phyloP scores from a whole-genome alignment of 2,888 invertebrate species.

The Ganaspis brasiliensis region DNA sequence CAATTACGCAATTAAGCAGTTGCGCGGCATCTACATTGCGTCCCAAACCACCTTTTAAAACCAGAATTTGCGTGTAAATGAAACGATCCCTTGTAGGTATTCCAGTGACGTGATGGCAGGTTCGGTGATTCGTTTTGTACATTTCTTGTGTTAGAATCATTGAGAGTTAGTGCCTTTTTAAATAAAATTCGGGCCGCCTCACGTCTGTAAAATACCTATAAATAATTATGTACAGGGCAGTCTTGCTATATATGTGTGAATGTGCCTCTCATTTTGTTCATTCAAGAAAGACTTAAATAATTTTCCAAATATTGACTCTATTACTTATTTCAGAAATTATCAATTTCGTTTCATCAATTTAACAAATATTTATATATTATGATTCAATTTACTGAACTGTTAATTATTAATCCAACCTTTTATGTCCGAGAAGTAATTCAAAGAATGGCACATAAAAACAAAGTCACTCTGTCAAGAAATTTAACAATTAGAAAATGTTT shows the following conservation, averaged over 20 bases:
- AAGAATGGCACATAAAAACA: too few relatives aligned
- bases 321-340: too few relatives aligned
- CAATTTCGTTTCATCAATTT: too few relatives aligned
- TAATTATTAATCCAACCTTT: too few relatives aligned
- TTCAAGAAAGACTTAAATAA: not conserved
- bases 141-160: constrained; percentile 64
- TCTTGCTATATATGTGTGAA: constrained; percentile 53
- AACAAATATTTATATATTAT: too few relatives aligned
- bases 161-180: constrained; percentile 73
- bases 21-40: constrained; percentile 10
- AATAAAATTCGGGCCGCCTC: constrained; percentile 63
- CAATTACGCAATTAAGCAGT: constrained; percentile 56
- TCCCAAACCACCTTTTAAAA: not conserved
- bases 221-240: constrained; percentile 66
- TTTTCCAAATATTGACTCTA: not conserved
- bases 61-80: constrained; percentile 28
- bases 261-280: not conserved
- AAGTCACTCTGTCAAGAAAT: too few relatives aligned
- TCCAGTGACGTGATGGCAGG: constrained; percentile 40
- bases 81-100: constrained; percentile 40
- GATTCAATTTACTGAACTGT: too few relatives aligned
- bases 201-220: constrained; percentile 61
- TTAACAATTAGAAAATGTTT: too few relatives aligned
- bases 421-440: too few relatives aligned
- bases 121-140: constrained; percentile 63